Conservation (phyloP, 2,113 vertebrate species). For the Nyctereutes procyonoides region DNA sequence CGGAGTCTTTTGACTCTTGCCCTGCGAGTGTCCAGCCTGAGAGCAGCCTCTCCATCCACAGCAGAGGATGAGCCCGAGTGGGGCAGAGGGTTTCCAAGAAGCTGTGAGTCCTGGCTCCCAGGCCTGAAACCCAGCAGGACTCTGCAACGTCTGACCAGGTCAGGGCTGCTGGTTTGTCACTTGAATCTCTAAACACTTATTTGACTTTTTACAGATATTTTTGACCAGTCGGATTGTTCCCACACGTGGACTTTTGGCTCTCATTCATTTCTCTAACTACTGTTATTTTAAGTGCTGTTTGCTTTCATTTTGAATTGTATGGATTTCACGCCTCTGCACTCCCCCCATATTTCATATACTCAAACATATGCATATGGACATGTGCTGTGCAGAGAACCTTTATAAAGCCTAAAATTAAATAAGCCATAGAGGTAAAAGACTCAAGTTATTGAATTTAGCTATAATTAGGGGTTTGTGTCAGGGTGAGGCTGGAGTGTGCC, state of each 20-base stretch:
- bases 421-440: neutral
- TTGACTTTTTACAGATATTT: slow-evolving; percentile 86
- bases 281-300: slow-evolving; percentile 75
- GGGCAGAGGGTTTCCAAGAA: slow-evolving; percentile 98
- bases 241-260: slow-evolving; percentile 86
- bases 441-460: neutral
- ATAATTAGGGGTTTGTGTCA: neutral
- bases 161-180: slow-evolving; percentile 87
- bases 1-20: slow-evolving; percentile 95
- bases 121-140: slow-evolving; percentile 84
- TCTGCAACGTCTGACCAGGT: slow-evolving; percentile 69
- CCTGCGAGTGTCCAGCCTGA: slow-evolving; percentile 97
- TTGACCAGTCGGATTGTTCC: slow-evolving; percentile 88
- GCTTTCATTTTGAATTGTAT: slow-evolving; percentile 80
- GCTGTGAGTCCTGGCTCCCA: slow-evolving; percentile 93
- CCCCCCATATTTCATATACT: slow-evolving; percentile 57
- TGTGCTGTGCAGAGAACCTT: slow-evolving; percentile 79
- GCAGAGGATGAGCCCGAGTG: slow-evolving; percentile 97
- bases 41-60: slow-evolving; percentile 97
- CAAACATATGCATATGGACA: slow-evolving; percentile 76
- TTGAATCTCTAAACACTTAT: slow-evolving; percentile 90
- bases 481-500: neutral
- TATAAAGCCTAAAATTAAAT: neutral
- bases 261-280: slow-evolving; percentile 85
- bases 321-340: slow-evolving; percentile 39